Percentiles rank a stretch among this genome's conserved stretches.
Evolutionary conservation across 2,113 vertebrate species (phyloP).

Genomic region (Colius striatus): DNA sequence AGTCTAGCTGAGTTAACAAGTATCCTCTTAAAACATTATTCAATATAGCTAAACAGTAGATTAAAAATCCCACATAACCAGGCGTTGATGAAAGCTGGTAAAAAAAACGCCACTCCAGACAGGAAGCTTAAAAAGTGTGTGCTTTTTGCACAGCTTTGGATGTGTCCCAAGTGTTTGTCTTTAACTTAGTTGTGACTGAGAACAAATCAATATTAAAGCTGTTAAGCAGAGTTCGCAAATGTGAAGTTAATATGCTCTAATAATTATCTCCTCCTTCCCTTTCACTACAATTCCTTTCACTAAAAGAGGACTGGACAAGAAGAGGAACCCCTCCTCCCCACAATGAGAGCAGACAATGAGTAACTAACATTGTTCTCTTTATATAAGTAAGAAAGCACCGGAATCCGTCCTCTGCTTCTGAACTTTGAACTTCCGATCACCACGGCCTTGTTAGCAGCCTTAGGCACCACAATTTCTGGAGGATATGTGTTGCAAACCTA

Average conservation of each 20-base stretch:
- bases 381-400: conserved; percentile 82
- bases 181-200: neutral
- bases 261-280: neutral
- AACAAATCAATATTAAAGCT: neutral
- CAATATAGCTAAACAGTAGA: neutral
- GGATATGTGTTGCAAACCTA: conserved; percentile 84
- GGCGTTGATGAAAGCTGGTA: neutral
- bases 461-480: conserved; percentile 77
- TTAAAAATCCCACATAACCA: neutral
- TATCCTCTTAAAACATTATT: neutral
- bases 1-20: neutral
- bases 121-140: neutral
- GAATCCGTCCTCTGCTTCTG: conserved; percentile 83
- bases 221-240: neutral
- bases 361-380: conserved; percentile 81
- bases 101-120: neutral
- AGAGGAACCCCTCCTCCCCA: neutral
- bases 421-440: conserved; percentile 83
- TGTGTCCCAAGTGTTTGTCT: neutral
- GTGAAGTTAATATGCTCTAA: neutral
- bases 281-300: neutral
- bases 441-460: conserved; percentile 67
- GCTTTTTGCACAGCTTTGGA: neutral
- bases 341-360: neutral
- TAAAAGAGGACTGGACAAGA: neutral